Conservation (phyloP, 53 echinoderm and acorn worm genomes). For the Astropecten irregularis region DNA sequence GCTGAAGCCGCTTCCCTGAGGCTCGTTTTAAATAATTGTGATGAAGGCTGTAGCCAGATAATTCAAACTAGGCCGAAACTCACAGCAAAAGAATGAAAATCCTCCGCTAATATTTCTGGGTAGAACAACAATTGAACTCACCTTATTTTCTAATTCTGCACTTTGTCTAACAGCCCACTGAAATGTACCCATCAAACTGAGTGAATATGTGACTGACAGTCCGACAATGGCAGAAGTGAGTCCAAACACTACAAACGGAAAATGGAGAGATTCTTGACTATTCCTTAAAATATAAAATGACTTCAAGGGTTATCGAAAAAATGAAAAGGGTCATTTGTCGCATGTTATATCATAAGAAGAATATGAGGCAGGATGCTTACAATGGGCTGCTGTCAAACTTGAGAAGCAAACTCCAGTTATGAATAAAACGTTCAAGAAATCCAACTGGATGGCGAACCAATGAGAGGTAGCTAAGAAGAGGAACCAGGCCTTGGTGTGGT, state of each 20-base stretch:
- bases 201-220: conserved; percentile 73
- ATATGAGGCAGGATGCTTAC: no score
- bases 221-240: conserved; percentile 54
- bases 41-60: no score
- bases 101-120: no score
- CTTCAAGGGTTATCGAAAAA: not conserved
- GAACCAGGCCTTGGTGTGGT: conserved; percentile 83
- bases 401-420: conserved; percentile 65
- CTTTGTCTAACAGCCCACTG: conserved; percentile 96
- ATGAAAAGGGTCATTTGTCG: no score
- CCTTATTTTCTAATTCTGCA: conserved; percentile 90
- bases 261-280: no score
- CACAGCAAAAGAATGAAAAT: no score
- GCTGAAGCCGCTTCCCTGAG: no score
- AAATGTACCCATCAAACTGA: conserved; percentile 83
- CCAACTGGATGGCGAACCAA: conserved; percentile 83
- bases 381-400: conserved; percentile 66
- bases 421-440: conserved; percentile 67
- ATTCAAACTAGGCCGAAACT: no score
- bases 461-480: conserved; percentile 73
- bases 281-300: no score
- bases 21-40: no score
- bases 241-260: not conserved
- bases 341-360: no score
- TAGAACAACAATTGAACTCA: conserved; percentile 7